Evolutionary conservation across 2,797 vertebrate genomes (phyloP), one percentile per base, ranked within the genome.

Genomic region (Anabacerthia variegaticeps): DNA sequence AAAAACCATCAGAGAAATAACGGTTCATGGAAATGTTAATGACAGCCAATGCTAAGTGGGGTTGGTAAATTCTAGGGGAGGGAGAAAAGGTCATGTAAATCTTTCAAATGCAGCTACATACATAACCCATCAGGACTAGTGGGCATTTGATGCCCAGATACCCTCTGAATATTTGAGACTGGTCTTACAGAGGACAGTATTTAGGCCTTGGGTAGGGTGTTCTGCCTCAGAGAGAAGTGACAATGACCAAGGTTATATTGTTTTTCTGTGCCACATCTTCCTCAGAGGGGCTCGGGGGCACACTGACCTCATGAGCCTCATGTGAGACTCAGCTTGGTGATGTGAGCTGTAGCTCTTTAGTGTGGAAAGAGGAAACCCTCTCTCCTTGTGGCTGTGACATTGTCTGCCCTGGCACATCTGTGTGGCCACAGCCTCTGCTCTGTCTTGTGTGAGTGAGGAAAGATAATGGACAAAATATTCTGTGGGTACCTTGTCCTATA

Each of bases 1-100:
- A 48, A 85, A 94, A 96, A 71, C 36, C 79, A 86, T 26, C 69
- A 48, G 62, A 92, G 79, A 84, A 93, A 79, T 92, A 89, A 74
- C 39, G 32, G 41, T 58, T 94, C 78, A 49, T 71, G 82, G 83
- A 92, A 95, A 92, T 94, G 88, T 74, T 93, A 91, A 85, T 3
- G 27, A 79, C 81, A 80, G 36, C 49, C 80, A 72, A 81, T 85
- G 63, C 46, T 69, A 79, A 87, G 74, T 54, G 55, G 52, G 32
- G 36, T 66, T 72, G 46, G 46, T 85, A 63, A 91, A 84, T 89
- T 93, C 67, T 56, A 71, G 55, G 44, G 59, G 36, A 93, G 75
- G 75, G 69, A 93, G 75, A 65, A 92, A 94, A 96, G 72, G 72
- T 96, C 69, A 52, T 37, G 43, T 32, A 78, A 84, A 83, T 88